Base-by-base conservation (phyloP, 2,888 invertebrate genomes). In the Zonitis immaculata region DNA sequence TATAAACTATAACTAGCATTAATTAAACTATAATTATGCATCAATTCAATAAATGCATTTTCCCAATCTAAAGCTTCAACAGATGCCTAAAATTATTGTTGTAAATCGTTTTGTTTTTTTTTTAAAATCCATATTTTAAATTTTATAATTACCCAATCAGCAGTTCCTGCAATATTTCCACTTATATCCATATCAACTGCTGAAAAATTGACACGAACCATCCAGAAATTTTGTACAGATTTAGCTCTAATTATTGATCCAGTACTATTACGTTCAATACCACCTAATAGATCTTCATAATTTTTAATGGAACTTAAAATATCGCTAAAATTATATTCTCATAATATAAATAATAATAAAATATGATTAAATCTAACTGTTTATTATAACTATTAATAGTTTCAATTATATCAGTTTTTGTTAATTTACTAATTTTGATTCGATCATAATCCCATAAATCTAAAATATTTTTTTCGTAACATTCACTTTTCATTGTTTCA, bases 151-250 rank as follows among this genome's bases (percentile, higher is more conserved):
- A 87, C 88, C 86, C 86, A 87, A 66, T 88, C 87, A 66, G 87
- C 86, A 30, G 89, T 88, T 46, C 89, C 89, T 12, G 86, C 83
- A 63, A 82, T 77, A 71, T 87, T 88, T 51, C 87, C 87, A 46
- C 81, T 79, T 74, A 84, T 81, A 67, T 83, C 79, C 72, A 83
- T 79, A 69, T 86, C 80, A 14, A 87, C 80, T 49, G 79, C 76
- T 1, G 85, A 80, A 78, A 87, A 87, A 74, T 88, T 86, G 0
- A 88, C 81, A 59, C 80, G 76, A 18, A 84, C 78, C 66, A 81
- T 82, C 84, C 86, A 88, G 45, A 80, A 77, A 27, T 84, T 77
- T 58, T 84, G 75, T 1, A 89, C 66, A 47, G 86, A 81, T 62
- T 74, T 79, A 9, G 89, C 89, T 30, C 79, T 73, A 25, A 86